Conservation (phyloP, 2,888 invertebrate genomes). For the Cecidostiba fungosa region DNA sequence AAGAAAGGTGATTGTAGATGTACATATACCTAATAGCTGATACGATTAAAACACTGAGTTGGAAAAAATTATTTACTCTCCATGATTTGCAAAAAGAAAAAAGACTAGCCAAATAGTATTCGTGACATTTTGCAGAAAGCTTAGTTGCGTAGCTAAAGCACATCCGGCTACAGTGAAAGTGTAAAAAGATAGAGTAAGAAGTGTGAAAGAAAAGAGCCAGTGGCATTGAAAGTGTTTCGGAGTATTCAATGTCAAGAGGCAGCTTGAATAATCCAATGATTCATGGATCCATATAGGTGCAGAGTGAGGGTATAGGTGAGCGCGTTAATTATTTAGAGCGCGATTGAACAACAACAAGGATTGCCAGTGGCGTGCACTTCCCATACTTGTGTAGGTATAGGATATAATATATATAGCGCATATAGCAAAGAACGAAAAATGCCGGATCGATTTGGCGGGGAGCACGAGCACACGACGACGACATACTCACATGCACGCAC, state of each 20-base stretch:
- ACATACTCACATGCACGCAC: too few relatives aligned
- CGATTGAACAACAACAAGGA: not conserved
- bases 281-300: not conserved
- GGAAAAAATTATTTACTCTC: not conserved
- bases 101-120: not conserved
- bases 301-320: not conserved
- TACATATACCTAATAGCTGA: too few relatives aligned
- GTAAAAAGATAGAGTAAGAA: not conserved
- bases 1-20: not conserved
- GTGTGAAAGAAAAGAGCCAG: not conserved
- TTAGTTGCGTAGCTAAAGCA: not conserved
- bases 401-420: too few relatives aligned
- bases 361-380: not conserved
- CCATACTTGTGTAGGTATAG: not conserved
- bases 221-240: not conserved
- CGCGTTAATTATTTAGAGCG: conserved; percentile 19
- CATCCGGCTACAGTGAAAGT: not conserved
- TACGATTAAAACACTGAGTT: not conserved
- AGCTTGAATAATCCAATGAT: conserved; percentile 24
- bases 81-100: not conserved
- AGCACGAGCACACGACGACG: not conserved
- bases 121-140: not conserved
- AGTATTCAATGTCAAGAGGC: not conserved
- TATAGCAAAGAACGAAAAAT: conserved; percentile 34
- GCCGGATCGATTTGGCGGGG: conserved; percentile 49